phyloP scores from a whole-genome alignment of 2,888 invertebrate species.

The Apamea sordens region DNA sequence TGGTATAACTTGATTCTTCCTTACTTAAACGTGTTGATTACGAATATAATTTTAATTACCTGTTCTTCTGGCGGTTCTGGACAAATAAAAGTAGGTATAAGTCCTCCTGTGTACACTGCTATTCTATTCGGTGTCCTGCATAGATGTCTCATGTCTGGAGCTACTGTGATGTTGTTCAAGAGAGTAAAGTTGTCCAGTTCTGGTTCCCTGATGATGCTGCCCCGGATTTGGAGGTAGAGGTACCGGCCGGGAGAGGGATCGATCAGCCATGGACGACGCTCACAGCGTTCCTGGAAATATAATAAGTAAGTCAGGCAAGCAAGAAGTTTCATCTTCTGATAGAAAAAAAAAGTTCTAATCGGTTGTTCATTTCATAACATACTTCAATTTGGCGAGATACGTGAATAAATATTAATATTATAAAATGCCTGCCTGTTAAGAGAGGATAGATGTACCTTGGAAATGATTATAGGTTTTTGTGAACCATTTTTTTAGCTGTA shows the following conservation, averaged over 20 bases:
- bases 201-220: slow-evolving; percentile 90
- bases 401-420: background rate
- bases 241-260: slow-evolving; percentile 94
- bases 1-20: background rate
- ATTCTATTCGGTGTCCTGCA: slow-evolving; percentile 95
- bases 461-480: too few relatives aligned
- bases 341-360: too few relatives aligned
- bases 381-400: background rate
- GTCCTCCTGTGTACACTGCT: slow-evolving; percentile 93
- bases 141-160: slow-evolving; percentile 88
- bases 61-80: slow-evolving; percentile 86
- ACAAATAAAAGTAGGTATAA: slow-evolving; percentile 91
- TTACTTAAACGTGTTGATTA: background rate
- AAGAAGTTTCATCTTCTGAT: too few relatives aligned
- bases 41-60: slow-evolving; percentile 50
- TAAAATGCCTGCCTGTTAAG: background rate
- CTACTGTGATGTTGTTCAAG: slow-evolving; percentile 90
- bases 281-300: slow-evolving; percentile 93
- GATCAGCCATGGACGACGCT: slow-evolving; percentile 94
- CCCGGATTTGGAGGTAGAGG: slow-evolving; percentile 94
- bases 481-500: too few relatives aligned
- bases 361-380: background rate
- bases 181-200: slow-evolving; percentile 88
- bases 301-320: too few relatives aligned
- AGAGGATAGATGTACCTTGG: too few relatives aligned